These are phyloP conservation scores for Chamaetylas fuelleborni DNA, from an alignment of 2,113 vertebrate genomes.

Conservation along the genomic window DNA sequence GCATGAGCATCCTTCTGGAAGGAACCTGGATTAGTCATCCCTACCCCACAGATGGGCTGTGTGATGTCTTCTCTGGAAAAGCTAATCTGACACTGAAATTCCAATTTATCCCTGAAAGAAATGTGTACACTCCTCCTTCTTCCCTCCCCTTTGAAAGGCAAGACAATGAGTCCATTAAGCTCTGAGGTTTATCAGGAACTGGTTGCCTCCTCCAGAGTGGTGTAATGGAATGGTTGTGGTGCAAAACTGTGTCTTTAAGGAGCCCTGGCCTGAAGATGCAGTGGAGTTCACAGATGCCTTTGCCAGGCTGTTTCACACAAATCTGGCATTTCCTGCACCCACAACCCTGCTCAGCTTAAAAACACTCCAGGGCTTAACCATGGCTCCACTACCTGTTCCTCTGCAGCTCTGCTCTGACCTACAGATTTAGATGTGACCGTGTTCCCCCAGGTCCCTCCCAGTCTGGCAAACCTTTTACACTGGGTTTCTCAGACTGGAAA, in stretches of 20 bases:
- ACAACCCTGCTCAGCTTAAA: not conserved
- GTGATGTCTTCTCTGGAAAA: conserved; percentile 37
- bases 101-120: conserved; percentile 7
- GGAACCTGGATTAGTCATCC: conserved; percentile 60
- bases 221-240: not conserved
- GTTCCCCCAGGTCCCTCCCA: not conserved
- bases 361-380: not conserved
- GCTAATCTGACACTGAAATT: conserved; percentile 40
- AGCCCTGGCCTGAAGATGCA: not conserved
- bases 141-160: not conserved
- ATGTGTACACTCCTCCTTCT: not conserved
- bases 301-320: not conserved
- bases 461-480: not conserved
- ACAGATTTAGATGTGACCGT: not conserved
- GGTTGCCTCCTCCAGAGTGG: not conserved
- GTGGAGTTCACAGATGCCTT: not conserved
- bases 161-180: not conserved
- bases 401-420: not conserved
- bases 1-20: conserved; percentile 54
- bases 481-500: not conserved
- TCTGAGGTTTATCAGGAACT: not conserved
- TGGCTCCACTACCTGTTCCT: not conserved
- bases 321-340: conserved; percentile 2
- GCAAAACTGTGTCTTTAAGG: conserved; percentile 39
- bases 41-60: conserved; percentile 52